Conservation (phyloP, 2,797 vertebrate species). For the Nyctalus aviator region DNA sequence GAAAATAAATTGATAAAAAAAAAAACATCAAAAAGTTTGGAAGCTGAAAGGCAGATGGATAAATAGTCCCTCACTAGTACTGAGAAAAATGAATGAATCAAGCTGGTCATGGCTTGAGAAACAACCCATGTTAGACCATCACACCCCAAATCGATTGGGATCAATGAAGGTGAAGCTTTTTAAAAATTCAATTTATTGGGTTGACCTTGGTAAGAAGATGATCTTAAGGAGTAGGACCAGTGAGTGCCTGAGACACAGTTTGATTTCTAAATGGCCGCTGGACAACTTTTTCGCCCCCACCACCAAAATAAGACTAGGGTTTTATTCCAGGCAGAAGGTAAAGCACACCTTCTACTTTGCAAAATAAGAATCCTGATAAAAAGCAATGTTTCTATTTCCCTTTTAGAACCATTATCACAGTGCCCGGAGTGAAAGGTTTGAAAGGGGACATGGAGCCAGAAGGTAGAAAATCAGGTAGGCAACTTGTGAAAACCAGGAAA, state of each 20-base stretch:
- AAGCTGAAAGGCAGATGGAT: neutral
- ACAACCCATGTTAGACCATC: neutral
- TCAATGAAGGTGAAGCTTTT: neutral
- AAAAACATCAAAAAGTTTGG: neutral
- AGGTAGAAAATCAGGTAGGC: neutral
- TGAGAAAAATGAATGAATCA: neutral
- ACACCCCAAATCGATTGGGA: neutral
- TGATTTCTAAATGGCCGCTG: neutral
- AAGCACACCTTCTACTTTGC: neutral
- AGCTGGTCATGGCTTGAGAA: neutral
- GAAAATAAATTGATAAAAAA: neutral
- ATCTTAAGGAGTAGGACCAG: neutral
- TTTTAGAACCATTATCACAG: neutral
- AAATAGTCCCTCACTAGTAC: neutral
- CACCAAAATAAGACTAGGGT: neutral
- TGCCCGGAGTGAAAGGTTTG: neutral
- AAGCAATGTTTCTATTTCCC: neutral
- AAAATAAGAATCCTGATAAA: conserved; percentile 12
- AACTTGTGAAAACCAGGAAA: neutral
- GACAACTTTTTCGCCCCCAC: neutral
- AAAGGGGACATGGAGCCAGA: neutral
- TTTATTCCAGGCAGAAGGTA: neutral
- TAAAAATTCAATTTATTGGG: neutral
- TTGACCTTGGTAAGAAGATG: neutral
- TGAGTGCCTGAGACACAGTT: neutral